Percentiles rank a stretch among this genome's conserved stretches.
phyloP scores from a whole-genome alignment of 2,888 invertebrate species.

The Itoplectis maculator region DNA sequence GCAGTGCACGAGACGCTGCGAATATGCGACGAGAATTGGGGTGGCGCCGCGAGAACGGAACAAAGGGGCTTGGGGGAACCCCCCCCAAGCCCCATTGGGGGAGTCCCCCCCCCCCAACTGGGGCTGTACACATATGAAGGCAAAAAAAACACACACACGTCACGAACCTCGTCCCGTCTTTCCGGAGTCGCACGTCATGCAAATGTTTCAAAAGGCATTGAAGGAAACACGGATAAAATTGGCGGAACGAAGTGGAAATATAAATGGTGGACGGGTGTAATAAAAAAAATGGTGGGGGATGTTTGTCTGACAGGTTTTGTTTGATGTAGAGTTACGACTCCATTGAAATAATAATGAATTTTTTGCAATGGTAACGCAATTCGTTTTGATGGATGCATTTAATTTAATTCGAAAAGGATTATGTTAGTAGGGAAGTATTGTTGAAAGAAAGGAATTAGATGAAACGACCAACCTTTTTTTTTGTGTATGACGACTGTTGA shows the following conservation, averaged over 20 bases:
- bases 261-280: not conserved
- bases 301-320: no score
- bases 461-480: no score
- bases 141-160: not conserved
- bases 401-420: no score
- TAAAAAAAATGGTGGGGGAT: no score
- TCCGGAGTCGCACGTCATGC: slow-evolving; percentile 2
- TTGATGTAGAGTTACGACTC: no score
- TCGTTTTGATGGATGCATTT: no score
- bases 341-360: no score
- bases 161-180: slow-evolving; percentile 4
- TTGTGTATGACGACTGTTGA: no score
- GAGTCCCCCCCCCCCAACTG: not conserved
- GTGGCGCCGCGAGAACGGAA: not conserved
- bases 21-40: slow-evolving; percentile 44
- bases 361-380: no score
- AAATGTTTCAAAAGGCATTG: not conserved
- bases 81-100: slow-evolving; percentile 17
- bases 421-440: no score
- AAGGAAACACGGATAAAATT: not conserved
- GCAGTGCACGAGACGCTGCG: slow-evolving; percentile 49
- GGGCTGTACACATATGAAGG: not conserved
- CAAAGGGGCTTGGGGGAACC: slow-evolving; percentile 17
- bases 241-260: not conserved
- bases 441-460: no score